These are phyloP conservation scores for Paralichthys olivaceus DNA, from an alignment of 2,113 vertebrate species.

Conservation along the genomic window DNA sequence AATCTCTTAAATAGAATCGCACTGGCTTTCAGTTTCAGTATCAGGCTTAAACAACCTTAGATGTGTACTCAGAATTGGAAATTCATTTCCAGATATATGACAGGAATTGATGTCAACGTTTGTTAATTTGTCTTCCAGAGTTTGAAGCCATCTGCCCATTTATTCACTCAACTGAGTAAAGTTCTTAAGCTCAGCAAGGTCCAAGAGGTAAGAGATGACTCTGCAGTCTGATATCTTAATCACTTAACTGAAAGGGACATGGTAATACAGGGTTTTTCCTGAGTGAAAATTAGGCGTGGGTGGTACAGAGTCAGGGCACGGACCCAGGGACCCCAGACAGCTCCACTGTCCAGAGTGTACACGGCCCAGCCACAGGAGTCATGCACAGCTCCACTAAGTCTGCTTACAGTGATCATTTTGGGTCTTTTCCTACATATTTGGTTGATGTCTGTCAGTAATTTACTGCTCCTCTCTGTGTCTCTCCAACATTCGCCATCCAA, in stretches of 20 bases:
- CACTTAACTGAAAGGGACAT: not conserved
- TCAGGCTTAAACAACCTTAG: not conserved
- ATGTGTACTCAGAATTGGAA: not conserved
- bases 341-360: no score
- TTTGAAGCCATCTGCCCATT: conserved; percentile 97
- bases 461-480: no score
- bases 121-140: conserved; percentile 86
- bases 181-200: conserved; percentile 99
- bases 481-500: no score
- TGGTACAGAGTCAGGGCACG: no score
- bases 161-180: conserved; percentile 99
- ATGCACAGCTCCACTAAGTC: no score
- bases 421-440: no score
- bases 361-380: no score
- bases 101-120: not conserved
- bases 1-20: not conserved
- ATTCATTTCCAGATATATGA: not conserved
- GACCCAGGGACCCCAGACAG: no score
- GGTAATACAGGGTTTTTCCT: not conserved
- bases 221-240: not conserved
- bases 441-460: no score
- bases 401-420: no score
- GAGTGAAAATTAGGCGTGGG: not conserved
- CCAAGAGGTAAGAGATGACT: conserved; percentile 88
- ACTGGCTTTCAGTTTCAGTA: not conserved